Evolutionary conservation across 2,888 invertebrate genomes (phyloP), one percentile per base, ranked within the genome.

Genomic region (Harpalus rufipes): DNA sequence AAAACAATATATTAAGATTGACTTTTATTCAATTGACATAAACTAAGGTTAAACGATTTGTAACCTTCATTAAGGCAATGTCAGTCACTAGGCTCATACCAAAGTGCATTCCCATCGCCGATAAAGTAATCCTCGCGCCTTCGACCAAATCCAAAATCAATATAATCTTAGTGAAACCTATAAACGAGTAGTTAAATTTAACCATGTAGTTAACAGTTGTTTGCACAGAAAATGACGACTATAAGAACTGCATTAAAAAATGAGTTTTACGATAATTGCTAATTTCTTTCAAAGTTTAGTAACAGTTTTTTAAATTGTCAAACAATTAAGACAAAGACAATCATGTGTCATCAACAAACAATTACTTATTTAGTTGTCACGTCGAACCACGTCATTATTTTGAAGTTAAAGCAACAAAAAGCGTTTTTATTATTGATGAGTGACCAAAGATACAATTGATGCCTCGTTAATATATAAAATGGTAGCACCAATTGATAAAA

Each of bases 41-140:
- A 74, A 74, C 6, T 14, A 10, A 44, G 72, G 72, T 74, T 74
- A 74, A 74, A 74, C 18, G 72, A 74, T 44, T 74, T 74, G 72
- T 74, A 44, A 74, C 72, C 51, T 74, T 74, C 41, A 44, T 44
- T 39, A 39, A 68, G 32, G 12, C 68, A 68, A 68, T 68, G 68
- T 68, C 68, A 68, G 32, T 32, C 68, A 68, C 32, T 68, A n/a
- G 63, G 10, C 68, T n/a, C 39, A 32, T 39, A 25, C 68, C 68
- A 39, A n/a, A 68, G 68, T 68, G 14, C 68, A 68, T 12, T n/a
- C 25, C 7, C 68, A 14, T 14, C 7, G 21, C 39, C 25, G n/a
- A 68, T 68, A 39, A 63, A 63, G 1, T 10, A 12, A 63, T 25
- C 5, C 25, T 25, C 10, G 25, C n/a, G 12, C 3, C 16, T 39